phyloP scores from a whole-genome alignment of 1,140 invertebrate species.

The Steinernema feltiae region DNA sequence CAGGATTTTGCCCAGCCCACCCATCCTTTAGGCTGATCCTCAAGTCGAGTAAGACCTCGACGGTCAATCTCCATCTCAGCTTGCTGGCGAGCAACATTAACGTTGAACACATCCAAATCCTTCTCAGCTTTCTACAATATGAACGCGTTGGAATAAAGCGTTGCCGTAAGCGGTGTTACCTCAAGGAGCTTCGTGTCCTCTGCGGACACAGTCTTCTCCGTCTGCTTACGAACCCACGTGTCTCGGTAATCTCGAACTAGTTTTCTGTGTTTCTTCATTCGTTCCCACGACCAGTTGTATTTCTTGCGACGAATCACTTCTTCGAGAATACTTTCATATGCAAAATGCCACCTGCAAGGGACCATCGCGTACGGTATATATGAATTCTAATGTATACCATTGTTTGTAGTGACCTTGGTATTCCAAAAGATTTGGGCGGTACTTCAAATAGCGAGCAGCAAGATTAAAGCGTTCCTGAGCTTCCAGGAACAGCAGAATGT shows the following conservation, averaged over 20 bases:
- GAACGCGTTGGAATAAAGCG: constrained; percentile 20
- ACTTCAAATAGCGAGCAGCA: constrained; percentile 73
- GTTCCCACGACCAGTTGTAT: constrained; percentile 81
- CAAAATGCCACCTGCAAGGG: constrained; percentile 77
- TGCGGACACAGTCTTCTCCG: constrained; percentile 65
- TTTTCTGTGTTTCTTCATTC: constrained; percentile 74
- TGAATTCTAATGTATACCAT: constrained; percentile 65
- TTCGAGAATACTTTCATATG: constrained; percentile 77
- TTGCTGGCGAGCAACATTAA: constrained; percentile 81
- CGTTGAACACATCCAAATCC: constrained; percentile 78
- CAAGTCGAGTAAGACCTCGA: constrained; percentile 61
- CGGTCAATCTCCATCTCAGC: constrained; percentile 74
- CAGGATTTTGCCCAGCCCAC: constrained; percentile 61
- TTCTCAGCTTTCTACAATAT: constrained; percentile 49
- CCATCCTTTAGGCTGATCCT: constrained; percentile 57
- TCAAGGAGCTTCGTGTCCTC: constrained; percentile 58
- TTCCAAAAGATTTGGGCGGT: constrained; percentile 69
- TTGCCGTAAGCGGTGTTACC: constrained; percentile 41
- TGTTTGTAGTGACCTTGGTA: constrained; percentile 73
- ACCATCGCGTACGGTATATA: constrained; percentile 9
- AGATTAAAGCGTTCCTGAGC: constrained; percentile 76
- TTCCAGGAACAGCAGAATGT: constrained; percentile 76
- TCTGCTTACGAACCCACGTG: constrained; percentile 72
- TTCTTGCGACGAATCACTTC: constrained; percentile 69
- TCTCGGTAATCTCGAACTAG: constrained; percentile 70